Evolutionary conservation across 2,888 invertebrate genomes (phyloP), one percentile per base, ranked within the genome.

Genomic region (Zaprionus lineosus): DNA sequence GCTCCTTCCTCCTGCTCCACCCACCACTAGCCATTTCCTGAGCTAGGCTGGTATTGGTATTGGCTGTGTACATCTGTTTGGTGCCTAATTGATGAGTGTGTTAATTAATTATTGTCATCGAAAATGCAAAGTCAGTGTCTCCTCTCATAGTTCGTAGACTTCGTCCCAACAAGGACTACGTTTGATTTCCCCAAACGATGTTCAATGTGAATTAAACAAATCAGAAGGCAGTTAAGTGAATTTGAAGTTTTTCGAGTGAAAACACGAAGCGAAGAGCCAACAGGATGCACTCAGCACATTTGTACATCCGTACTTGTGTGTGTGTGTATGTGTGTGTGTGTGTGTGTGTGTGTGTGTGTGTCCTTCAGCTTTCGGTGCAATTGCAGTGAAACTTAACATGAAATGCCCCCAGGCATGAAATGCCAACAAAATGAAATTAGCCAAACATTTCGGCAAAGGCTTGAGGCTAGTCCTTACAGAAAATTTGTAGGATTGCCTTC

Each of bases 1-100:
- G 48, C 41, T 28, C 8, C 56, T 60, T 44, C 12, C 7, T 16
- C 8, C 1, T 7, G 12, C 26, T 11, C 6, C 21, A 43, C 15
- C 46, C n/a, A n/a, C n/a, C n/a, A n/a, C n/a, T n/a, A n/a, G n/a
- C n/a, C n/a, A n/a, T n/a, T n/a, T n/a, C n/a, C n/a, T n/a, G n/a
- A n/a, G n/a, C n/a, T n/a, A n/a, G n/a, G n/a, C n/a, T 53, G 63
- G 12, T 66, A 60, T 55, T 66, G 50, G 14, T 40, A 52, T 48
- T 31, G 8, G 24, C n/a, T 34, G 34, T 16, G 14, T n/a, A 34
- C 15, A 61, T 68, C 65, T 44, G 52, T 43, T n/a, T n/a, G 47
- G 51, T 60, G 51, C 51, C 50, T 81, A 81, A 81, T 77, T 77
- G 74, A 81, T 81, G 77, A 63, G 72, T 43, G 55, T 64, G 62